Conservation (phyloP, 1,140 invertebrate species). For the Hycleus phaleratus region DNA sequence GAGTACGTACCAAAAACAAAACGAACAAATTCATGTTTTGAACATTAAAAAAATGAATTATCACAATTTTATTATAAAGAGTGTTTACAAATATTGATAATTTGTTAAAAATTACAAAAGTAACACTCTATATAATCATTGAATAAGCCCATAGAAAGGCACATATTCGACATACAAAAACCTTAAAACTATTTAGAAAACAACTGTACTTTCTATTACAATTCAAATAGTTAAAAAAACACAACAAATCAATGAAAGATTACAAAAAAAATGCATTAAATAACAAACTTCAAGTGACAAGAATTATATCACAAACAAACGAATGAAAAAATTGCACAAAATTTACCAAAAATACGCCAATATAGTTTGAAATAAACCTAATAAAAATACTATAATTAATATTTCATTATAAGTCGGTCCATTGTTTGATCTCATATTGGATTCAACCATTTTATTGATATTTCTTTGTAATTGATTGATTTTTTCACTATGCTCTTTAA, state of each 20-base stretch:
- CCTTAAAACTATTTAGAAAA: too few species aligned
- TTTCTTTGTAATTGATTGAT: constrained; percentile 29
- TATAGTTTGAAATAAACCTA: constrained; percentile 22
- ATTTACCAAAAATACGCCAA: constrained; percentile 20
- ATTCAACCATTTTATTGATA: constrained; percentile 18
- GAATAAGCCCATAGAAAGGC: constrained; percentile 10
- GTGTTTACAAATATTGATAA: too few species aligned
- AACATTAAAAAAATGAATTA: too few species aligned
- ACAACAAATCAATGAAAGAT: too few species aligned
- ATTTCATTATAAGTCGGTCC: constrained; percentile 9
- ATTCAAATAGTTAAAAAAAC: too few species aligned
- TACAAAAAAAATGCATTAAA: too few species aligned
- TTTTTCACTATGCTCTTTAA: constrained; percentile 30
- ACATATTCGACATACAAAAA: neutral
- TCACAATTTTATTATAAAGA: too few species aligned
- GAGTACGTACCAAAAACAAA: too few species aligned
- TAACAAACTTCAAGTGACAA: constrained; percentile 2
- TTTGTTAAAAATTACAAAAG: too few species aligned
- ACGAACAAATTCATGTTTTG: too few species aligned
- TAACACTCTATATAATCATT: neutral
- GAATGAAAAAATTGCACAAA: constrained; percentile 14
- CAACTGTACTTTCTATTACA: too few species aligned
- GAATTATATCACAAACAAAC: constrained; percentile 13
- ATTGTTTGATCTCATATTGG: constrained; percentile 1
- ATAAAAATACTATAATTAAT: constrained; percentile 14